Evolutionary conservation across 2,888 invertebrate genomes (phyloP).

Genomic region (Agonopterix heracliana): DNA sequence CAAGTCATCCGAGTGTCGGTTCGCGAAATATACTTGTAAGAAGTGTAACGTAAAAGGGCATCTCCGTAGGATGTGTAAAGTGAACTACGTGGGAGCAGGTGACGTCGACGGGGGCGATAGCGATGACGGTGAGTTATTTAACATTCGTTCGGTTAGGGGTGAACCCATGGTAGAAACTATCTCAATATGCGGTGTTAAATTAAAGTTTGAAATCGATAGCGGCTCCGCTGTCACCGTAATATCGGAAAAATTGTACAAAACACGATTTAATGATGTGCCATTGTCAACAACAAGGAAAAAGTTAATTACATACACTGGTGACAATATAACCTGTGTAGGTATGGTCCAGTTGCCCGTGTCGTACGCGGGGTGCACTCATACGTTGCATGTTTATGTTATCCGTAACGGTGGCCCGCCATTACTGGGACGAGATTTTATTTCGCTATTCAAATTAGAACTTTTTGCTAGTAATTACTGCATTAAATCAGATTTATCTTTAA

Average conservation of each 20-base stretch:
- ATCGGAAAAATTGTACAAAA: conserved; percentile 9
- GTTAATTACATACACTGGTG: no score
- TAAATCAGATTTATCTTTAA: background rate
- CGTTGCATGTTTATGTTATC: conserved; percentile 14
- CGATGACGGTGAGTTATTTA: background rate
- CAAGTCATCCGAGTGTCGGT: background rate
- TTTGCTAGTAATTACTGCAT: background rate
- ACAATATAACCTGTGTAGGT: conserved; percentile 12
- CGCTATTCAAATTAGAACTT: conserved; percentile 14
- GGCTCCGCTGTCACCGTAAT: conserved; percentile 18
- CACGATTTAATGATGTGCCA: conserved; percentile 13
- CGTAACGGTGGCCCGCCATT: conserved; percentile 19
- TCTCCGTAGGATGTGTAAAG: background rate
- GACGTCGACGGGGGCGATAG: background rate
- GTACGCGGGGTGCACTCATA: conserved; percentile 9
- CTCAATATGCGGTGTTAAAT: background rate
- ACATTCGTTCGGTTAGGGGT: no score
- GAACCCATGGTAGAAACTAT: conserved; percentile 10
- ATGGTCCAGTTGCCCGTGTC: conserved; percentile 4
- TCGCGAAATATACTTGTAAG: background rate
- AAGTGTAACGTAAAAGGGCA: background rate
- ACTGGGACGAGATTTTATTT: no score
- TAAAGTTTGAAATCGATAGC: conserved; percentile 13
- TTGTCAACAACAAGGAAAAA: conserved; percentile 8
- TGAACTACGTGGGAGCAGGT: background rate